Percentiles rank a stretch among this genome's conserved stretches.
Evolutionary conservation across 2,113 vertebrate genomes (phyloP).

Genomic region (Hystrix cristata): DNA sequence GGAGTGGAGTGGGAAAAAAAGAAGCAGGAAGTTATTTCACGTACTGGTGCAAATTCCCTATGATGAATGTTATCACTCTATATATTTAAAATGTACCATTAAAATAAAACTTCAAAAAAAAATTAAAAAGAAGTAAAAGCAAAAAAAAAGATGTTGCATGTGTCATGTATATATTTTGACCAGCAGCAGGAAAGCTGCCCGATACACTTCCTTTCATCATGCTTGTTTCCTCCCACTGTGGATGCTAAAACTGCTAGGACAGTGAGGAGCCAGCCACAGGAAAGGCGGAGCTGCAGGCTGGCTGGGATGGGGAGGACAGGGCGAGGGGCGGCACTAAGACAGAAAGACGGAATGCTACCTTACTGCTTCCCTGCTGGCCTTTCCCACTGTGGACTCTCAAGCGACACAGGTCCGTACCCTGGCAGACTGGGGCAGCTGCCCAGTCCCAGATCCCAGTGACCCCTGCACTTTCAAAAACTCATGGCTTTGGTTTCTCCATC

Average conservation of each 20-base stretch:
- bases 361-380: neutral
- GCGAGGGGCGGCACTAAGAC: neutral
- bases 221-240: neutral
- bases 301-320: neutral
- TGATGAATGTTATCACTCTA: too few species aligned
- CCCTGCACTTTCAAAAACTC: neutral
- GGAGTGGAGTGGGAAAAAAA: too few species aligned
- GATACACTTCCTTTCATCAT: neutral
- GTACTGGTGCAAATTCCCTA: too few species aligned
- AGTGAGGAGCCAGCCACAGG: neutral
- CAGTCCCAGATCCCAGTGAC: neutral
- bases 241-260: too few species aligned
- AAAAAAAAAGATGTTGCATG: too few species aligned
- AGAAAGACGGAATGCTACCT: neutral
- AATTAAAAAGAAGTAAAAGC: too few species aligned
- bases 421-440: accelerated
- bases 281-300: neutral
- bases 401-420: accelerated
- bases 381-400: accelerated
- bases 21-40: too few species aligned
- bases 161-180: too few species aligned
- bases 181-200: too few species aligned
- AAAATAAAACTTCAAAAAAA: too few species aligned
- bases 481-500: too few species aligned
- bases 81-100: too few species aligned